Evolutionary conservation across 2,888 invertebrate genomes (phyloP).

Genomic region (Drosophila stalkeri): DNA sequence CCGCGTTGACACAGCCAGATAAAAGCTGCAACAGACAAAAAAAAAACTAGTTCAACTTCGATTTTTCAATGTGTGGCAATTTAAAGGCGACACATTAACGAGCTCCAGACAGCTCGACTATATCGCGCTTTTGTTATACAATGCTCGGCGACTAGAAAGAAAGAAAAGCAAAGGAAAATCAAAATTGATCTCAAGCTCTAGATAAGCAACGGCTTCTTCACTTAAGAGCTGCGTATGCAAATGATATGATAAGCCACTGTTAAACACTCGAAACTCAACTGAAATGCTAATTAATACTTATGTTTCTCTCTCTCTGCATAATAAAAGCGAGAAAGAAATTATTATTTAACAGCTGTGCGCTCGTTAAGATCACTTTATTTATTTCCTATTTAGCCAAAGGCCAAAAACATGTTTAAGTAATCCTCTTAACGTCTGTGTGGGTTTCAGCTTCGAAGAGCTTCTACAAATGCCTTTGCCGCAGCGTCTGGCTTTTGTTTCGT

Average conservation of each 20-base stretch:
- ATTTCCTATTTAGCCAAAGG: not conserved
- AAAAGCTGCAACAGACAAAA: slow-evolving; percentile 40
- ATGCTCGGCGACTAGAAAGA: slow-evolving; percentile 10
- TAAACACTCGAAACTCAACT: slow-evolving; percentile 15
- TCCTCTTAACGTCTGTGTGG: slow-evolving; percentile 4
- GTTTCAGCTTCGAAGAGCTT: not conserved
- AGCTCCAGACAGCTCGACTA: slow-evolving; percentile 34
- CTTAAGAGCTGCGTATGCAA: slow-evolving; percentile 11
- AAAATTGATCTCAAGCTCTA: not conserved
- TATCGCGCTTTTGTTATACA: slow-evolving; percentile 51
- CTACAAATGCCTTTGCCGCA: not conserved
- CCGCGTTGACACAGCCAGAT: slow-evolving; percentile 69
- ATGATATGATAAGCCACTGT: slow-evolving; percentile 20
- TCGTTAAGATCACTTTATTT: slow-evolving; percentile 19
- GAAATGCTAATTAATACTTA: slow-evolving; percentile 28
- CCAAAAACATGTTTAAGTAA: slow-evolving; percentile 14
- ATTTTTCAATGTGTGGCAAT: slow-evolving; percentile 69
- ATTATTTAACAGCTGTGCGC: slow-evolving; percentile 10
- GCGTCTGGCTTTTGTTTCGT: slow-evolving; percentile 7
- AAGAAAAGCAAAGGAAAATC: not conserved
- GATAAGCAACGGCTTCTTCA: slow-evolving; percentile 35
- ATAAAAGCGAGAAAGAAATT: slow-evolving; percentile 19
- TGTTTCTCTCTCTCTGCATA: not conserved
- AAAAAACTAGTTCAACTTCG: slow-evolving; percentile 64
- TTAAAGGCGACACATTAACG: slow-evolving; percentile 79